Percentiles rank a stretch among this genome's conserved stretches.
Conservation (phyloP, 2,888 invertebrate genomes). For the Heliconius erato region DNA sequence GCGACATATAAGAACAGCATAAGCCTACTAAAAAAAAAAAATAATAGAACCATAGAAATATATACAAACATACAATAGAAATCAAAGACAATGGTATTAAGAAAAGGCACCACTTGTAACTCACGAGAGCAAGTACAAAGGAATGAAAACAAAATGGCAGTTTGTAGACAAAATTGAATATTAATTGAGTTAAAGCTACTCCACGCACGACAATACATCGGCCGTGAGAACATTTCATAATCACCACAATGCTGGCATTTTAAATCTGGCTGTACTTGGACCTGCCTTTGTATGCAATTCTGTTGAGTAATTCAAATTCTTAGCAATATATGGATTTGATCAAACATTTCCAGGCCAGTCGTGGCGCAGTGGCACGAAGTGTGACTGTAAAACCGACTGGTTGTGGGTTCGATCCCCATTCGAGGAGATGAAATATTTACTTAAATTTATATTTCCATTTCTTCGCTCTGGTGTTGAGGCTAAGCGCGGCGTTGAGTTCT, state of each 20-base stretch:
- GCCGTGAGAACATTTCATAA: constrained; percentile 81
- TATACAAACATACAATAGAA: neutral
- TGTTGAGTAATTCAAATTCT: constrained; percentile 61
- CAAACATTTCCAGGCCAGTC: neutral
- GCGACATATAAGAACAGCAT: too few relatives aligned
- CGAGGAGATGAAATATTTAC: too few relatives aligned
- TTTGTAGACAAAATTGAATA: constrained; percentile 51
- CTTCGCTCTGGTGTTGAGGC: too few relatives aligned
- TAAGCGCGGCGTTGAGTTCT: too few relatives aligned
- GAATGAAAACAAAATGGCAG: constrained; percentile 17
- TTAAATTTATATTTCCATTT: too few relatives aligned
- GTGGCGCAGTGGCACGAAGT: too few relatives aligned
- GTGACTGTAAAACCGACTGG: too few relatives aligned
- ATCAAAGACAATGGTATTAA: neutral
- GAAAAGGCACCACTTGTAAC: constrained; percentile 12
- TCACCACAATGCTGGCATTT: constrained; percentile 74
- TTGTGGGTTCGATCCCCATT: too few relatives aligned
- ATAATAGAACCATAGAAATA: neutral
- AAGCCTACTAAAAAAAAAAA: too few relatives aligned
- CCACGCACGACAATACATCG: constrained; percentile 66
- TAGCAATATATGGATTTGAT: constrained; percentile 54
- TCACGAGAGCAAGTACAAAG: constrained; percentile 1
- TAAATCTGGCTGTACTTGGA: constrained; percentile 70
- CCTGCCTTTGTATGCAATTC: constrained; percentile 65
- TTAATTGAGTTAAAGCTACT: constrained; percentile 58